A percentile compares a stretch with the other conserved stretches of the same genome.
These are phyloP conservation scores for Masnerella sp. DNA, from an alignment of 2,888 invertebrate species.

Conservation along the genomic window DNA sequence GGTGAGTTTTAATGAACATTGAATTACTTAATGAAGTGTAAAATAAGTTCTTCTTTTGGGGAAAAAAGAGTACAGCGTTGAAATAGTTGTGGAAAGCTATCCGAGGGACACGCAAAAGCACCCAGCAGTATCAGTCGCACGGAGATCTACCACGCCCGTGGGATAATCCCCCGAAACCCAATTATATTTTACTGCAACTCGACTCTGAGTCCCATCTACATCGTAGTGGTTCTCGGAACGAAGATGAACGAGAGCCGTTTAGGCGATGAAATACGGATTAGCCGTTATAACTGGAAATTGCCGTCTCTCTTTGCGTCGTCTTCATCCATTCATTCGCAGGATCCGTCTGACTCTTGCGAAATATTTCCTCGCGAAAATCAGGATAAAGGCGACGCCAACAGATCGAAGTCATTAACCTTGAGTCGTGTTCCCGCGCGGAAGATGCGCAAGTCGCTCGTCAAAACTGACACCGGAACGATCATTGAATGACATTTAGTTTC, in stretches of 20 bases:
- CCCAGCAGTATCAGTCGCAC: conserved; percentile 68
- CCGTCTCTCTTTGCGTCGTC: conserved; percentile 66
- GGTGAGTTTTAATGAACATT: conserved; percentile 37
- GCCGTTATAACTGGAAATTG: conserved; percentile 77
- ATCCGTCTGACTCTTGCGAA: conserved; percentile 59
- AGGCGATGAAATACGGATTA: conserved; percentile 77
- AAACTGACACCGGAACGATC: conserved; percentile 28
- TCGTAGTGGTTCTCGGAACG: conserved; percentile 66
- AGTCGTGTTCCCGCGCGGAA: conserved; percentile 22
- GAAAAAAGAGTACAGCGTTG: conserved; percentile 38
- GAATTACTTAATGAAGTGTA: conserved; percentile 41
- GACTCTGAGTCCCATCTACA: conserved; percentile 75
- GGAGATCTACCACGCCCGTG: conserved; percentile 76
- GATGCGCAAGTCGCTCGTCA: conserved; percentile 28
- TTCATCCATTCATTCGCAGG: conserved; percentile 62
- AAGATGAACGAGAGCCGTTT: conserved; percentile 71
- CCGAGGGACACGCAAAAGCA: conserved; percentile 59
- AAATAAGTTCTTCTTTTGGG: conserved; percentile 13
- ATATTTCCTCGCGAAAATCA: conserved; percentile 59
- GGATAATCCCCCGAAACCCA: conserved; percentile 77
- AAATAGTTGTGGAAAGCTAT: conserved; percentile 58
- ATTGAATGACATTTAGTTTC: conserved; percentile 22
- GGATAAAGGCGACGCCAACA: conserved; percentile 56
- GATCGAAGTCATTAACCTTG: conserved; percentile 62
- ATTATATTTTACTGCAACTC: conserved; percentile 78